phyloP scores from a whole-genome alignment of 1,140 invertebrate genomes.

The Lethocerus indicus region DNA sequence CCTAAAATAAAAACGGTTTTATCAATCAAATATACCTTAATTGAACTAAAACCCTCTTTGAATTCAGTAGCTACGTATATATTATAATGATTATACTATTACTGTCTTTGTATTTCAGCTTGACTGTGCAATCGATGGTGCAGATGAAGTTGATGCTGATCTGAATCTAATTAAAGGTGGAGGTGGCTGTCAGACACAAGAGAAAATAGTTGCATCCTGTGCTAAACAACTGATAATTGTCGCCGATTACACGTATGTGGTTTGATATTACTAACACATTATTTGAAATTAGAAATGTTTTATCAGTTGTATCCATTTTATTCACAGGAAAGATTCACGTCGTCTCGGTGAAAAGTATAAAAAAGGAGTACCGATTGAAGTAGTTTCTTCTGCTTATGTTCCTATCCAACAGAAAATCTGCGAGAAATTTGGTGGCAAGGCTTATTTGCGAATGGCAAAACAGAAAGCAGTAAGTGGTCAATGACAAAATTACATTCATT shows the following conservation, averaged over 20 bases:
- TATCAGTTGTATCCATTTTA: background rate
- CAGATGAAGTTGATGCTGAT: conserved; percentile 79
- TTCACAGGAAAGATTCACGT: conserved; percentile 57
- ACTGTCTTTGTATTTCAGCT: conserved; percentile 30
- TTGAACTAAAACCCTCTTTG: too few species aligned
- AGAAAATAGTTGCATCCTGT: conserved; percentile 90
- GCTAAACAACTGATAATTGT: conserved; percentile 67
- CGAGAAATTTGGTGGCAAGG: conserved; percentile 51
- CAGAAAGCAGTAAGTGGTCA: conserved; percentile 58
- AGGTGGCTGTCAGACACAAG: conserved; percentile 87
- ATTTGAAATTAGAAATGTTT: background rate
- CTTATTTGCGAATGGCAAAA: conserved; percentile 58
- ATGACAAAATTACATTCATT: background rate
- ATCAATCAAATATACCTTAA: too few species aligned
- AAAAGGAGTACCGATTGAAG: conserved; percentile 90
- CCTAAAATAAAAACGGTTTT: too few species aligned
- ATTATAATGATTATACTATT: too few species aligned
- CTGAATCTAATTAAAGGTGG: conserved; percentile 92
- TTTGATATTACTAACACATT: background rate
- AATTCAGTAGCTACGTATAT: too few species aligned
- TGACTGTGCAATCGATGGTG: conserved; percentile 88
- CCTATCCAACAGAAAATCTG: conserved; percentile 63
- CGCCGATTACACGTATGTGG: conserved; percentile 66
- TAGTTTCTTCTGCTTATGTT: conserved; percentile 74
- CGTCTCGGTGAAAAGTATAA: conserved; percentile 78